Evolutionary conservation across 2,797 vertebrate genomes (phyloP).

Genomic region (Craterocephalus amniculus): DNA sequence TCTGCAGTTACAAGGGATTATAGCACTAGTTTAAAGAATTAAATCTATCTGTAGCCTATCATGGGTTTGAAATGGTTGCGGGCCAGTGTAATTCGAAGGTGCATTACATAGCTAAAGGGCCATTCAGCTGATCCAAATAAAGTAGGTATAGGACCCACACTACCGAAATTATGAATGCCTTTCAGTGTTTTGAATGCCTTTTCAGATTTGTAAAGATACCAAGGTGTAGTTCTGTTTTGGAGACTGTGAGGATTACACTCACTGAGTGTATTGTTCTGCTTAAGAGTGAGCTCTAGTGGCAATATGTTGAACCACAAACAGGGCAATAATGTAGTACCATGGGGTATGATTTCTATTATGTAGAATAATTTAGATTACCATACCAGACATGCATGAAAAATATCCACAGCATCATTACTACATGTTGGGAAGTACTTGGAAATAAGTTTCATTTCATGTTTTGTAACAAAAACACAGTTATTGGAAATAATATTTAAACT

Average conservation of each 20-base stretch:
- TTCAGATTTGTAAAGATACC: slow-evolving; percentile 65
- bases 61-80: slow-evolving; percentile 58
- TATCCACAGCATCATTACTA: not conserved
- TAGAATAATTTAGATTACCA: not conserved
- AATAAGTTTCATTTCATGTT: not conserved
- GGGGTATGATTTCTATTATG: slow-evolving; percentile 9
- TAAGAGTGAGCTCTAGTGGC: slow-evolving; percentile 86
- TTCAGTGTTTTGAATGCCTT: slow-evolving; percentile 49
- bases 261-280: slow-evolving; percentile 76
- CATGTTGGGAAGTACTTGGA: not conserved
- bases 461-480: not conserved
- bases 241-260: slow-evolving; percentile 43
- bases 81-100: slow-evolving; percentile 51
- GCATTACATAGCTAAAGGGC: slow-evolving; percentile 39
- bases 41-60: no score
- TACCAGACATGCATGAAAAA: not conserved
- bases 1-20: not conserved
- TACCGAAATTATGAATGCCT: slow-evolving; percentile 63
- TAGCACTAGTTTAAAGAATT: slow-evolving; percentile 17
- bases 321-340: slow-evolving; percentile 14
- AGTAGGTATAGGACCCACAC: slow-evolving; percentile 42
- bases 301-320: slow-evolving; percentile 72
- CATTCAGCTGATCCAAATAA: slow-evolving; percentile 71
- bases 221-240: slow-evolving; percentile 46
- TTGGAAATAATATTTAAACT: slow-evolving; percentile 10